Conservation (phyloP, 1,140 invertebrate species). For the Drosophila pallidifrons region DNA sequence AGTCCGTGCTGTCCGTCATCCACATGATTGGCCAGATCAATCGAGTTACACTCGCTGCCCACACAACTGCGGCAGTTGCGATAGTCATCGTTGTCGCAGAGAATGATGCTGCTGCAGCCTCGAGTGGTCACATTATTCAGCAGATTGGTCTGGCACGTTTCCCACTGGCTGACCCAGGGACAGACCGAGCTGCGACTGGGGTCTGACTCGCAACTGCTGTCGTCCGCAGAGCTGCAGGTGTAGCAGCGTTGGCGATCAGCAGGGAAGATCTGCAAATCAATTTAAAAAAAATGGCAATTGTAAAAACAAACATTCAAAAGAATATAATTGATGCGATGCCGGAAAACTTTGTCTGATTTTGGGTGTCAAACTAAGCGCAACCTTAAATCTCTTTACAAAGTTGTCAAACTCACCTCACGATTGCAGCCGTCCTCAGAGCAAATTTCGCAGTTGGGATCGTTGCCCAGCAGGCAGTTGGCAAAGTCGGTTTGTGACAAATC, state of each 20-base stretch:
- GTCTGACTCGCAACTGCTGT: slow-evolving; percentile 63
- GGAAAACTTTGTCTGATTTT: no score
- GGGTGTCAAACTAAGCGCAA: no score
- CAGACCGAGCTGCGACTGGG: slow-evolving; percentile 51
- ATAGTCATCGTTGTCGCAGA: slow-evolving; percentile 61
- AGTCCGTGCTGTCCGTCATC: slow-evolving; percentile 72
- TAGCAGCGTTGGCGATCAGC: slow-evolving; percentile 72
- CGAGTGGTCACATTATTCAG: slow-evolving; percentile 64
- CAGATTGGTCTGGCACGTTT: slow-evolving; percentile 63
- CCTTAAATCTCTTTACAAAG: no score
- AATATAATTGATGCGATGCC: no score
- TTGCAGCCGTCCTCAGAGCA: slow-evolving; percentile 73
- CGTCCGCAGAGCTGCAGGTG: slow-evolving; percentile 69
- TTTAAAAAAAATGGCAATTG: not conserved
- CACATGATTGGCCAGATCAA: slow-evolving; percentile 64
- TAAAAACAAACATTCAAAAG: no score
- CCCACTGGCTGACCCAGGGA: slow-evolving; percentile 56
- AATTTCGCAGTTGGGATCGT: slow-evolving; percentile 54
- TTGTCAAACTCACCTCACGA: slow-evolving; percentile 54
- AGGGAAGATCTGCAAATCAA: slow-evolving; percentile 60
- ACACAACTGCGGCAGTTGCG: slow-evolving; percentile 68
- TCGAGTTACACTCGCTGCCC: slow-evolving; percentile 69
- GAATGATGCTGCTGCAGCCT: slow-evolving; percentile 67
- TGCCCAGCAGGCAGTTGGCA: slow-evolving; percentile 67
- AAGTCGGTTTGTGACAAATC: slow-evolving; percentile 61